A percentile compares a stretch with the other conserved stretches of the same genome.
Evolutionary conservation across 1,140 invertebrate species (phyloP).

Genomic region (Piezodorus guildinii): DNA sequence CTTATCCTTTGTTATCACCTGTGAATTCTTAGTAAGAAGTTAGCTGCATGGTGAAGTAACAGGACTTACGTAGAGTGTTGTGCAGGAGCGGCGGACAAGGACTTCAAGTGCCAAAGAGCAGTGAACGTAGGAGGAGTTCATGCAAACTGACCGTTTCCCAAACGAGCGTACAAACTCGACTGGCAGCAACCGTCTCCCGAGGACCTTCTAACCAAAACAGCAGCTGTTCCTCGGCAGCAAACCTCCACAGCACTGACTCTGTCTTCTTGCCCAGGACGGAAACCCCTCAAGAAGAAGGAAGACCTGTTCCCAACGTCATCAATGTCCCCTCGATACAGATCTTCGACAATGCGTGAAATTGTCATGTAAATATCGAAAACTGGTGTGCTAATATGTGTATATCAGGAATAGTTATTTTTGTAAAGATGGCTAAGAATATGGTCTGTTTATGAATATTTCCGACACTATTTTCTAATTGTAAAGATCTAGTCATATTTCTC

Average conservation of each 20-base stretch:
- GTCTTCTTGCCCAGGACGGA: neutral
- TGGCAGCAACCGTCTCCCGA: conserved; percentile 22
- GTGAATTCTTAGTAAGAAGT: neutral
- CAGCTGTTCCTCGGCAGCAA: conserved; percentile 1
- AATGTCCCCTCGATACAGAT: conserved; percentile 15
- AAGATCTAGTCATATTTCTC: too few species aligned
- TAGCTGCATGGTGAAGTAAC: neutral
- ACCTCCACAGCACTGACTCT: conserved; percentile 5
- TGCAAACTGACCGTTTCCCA: conserved; percentile 28
- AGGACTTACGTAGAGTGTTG: neutral
- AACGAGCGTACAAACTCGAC: conserved; percentile 25
- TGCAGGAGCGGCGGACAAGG: neutral
- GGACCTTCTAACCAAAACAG: conserved; percentile 16
- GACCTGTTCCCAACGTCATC: neutral
- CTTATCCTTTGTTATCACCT: too few species aligned
- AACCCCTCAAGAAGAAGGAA: neutral
- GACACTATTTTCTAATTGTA: too few species aligned
- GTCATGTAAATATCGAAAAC: too few species aligned
- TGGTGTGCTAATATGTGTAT: too few species aligned
- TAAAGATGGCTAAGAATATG: too few species aligned
- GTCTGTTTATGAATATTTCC: too few species aligned
- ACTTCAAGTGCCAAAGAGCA: conserved; percentile 11
- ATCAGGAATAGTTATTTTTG: too few species aligned
- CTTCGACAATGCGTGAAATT: conserved; percentile 6
- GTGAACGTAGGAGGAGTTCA: conserved; percentile 24